These are phyloP conservation scores for Holocentrus rufus DNA, from an alignment of 2,797 vertebrate genomes.

Conservation along the genomic window DNA sequence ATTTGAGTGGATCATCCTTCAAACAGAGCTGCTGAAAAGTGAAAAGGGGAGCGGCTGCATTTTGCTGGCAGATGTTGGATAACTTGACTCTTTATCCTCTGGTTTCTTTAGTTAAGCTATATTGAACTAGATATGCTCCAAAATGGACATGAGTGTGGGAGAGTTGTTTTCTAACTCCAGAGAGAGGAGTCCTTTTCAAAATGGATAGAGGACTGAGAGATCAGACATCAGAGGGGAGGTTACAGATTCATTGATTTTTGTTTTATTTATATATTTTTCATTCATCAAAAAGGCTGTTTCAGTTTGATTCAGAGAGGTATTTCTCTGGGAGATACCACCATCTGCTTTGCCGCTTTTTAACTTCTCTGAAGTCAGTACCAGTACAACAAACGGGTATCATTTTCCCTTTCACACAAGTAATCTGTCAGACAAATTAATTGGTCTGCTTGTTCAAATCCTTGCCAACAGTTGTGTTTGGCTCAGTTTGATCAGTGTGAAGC, in stretches of 20 bases:
- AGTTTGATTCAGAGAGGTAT: no score
- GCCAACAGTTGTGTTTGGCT: conserved; percentile 21
- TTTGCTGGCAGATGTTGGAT: background rate
- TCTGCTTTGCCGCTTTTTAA: background rate
- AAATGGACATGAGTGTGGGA: background rate
- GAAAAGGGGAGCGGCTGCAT: background rate
- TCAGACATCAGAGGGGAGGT: no score
- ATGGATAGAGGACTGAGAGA: background rate
- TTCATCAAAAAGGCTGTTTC: no score
- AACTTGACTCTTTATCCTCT: background rate
- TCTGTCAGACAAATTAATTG: background rate
- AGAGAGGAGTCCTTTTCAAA: background rate
- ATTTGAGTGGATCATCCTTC: background rate
- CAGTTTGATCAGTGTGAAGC: conserved; percentile 27
- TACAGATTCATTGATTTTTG: no score
- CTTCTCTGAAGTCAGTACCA: background rate
- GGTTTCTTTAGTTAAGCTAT: background rate
- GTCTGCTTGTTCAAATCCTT: background rate
- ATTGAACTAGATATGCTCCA: background rate
- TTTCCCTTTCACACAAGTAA: background rate
- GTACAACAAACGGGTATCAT: no score
- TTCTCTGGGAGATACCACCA: no score
- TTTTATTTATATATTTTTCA: no score
- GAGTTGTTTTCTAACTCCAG: background rate
- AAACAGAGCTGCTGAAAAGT: background rate